Conservation (phyloP, 2,113 vertebrate species). For the Calonectris borealis region DNA sequence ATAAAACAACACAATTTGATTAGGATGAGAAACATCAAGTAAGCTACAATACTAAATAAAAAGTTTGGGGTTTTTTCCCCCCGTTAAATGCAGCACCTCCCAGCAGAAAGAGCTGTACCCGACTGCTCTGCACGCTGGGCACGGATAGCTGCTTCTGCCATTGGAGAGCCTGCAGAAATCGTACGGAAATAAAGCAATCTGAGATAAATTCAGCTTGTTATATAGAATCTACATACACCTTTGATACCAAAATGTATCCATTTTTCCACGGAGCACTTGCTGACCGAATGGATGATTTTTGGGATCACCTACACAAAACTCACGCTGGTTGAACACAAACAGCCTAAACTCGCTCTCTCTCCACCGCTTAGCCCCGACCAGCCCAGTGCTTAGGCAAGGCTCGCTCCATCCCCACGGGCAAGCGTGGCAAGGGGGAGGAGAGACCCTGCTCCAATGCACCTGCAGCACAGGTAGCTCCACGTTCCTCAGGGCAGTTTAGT, state of each 20-base stretch:
- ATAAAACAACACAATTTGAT: not conserved
- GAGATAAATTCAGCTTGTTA: not conserved
- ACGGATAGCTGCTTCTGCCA: not conserved
- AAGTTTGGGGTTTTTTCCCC: rapidly evolving
- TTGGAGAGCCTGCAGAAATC: not conserved
- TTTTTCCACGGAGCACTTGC: not conserved
- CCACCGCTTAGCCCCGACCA: rapidly evolving
- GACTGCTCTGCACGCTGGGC: not conserved
- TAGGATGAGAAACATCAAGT: not conserved
- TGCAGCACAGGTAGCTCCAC: not conserved
- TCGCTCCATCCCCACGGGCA: not conserved
- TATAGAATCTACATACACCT: not conserved
- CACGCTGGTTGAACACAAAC: not conserved
- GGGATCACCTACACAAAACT: not conserved
- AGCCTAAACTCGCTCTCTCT: rapidly evolving
- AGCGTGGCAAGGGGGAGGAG: too few species aligned
- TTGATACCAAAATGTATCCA: not conserved
- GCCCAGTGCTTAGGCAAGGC: not conserved
- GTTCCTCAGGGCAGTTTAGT: not conserved
- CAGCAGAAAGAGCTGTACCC: not conserved
- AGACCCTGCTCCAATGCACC: not conserved
- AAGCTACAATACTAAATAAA: not conserved
- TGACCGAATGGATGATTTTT: not conserved
- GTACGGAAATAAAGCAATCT: not conserved
- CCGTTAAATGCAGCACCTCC: not conserved